Conservation (phyloP, 2,888 invertebrate species). For the Nomada hirtipes region DNA sequence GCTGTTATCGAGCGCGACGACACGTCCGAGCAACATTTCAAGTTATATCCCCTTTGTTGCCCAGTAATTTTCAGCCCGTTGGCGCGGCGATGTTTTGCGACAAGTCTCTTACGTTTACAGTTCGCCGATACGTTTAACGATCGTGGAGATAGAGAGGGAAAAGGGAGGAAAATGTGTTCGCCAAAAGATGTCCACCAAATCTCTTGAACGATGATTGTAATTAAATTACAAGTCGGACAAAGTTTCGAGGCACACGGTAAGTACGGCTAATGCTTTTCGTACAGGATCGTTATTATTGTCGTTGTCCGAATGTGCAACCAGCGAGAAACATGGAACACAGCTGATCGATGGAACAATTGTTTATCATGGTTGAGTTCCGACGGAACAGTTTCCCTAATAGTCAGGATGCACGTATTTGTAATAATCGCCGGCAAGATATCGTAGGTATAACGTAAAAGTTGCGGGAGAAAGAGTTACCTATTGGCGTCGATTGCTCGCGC, state of each 20-base stretch:
- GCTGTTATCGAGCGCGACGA: constrained; percentile 32
- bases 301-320: no score
- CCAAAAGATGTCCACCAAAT: constrained; percentile 36
- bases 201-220: constrained; percentile 53
- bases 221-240: constrained; percentile 24
- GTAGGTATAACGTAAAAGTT: no score
- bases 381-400: no score
- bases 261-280: constrained; percentile 19
- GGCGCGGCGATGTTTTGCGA: constrained; percentile 20
- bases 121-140: constrained; percentile 35
- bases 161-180: constrained; percentile 25
- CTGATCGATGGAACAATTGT: no score
- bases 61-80: constrained; percentile 14
- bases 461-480: no score
- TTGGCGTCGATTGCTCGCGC: no score
- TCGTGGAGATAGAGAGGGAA: no score
- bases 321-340: no score
- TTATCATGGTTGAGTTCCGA: no score
- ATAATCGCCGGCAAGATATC: no score
- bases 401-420: no score
- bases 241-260: constrained; percentile 61
- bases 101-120: constrained; percentile 21
- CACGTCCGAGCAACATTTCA: constrained; percentile 24
- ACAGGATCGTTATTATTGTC: neutral
- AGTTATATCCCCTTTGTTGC: neutral